Evolutionary conservation across 1,140 invertebrate species (phyloP), one percentile per base, ranked within the genome.

Genomic region (Olivierus martensii): DNA sequence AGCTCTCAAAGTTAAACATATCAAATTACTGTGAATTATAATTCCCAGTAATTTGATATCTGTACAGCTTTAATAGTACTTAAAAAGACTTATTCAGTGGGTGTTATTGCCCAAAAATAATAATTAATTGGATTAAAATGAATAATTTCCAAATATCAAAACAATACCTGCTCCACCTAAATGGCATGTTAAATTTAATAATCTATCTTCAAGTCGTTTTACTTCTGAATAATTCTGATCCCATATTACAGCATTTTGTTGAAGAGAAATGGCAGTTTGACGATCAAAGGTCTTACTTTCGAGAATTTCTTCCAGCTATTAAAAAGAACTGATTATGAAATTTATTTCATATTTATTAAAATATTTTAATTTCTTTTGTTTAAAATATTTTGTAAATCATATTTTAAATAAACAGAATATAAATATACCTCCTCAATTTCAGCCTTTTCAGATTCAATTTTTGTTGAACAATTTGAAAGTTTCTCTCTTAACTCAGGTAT

Each of bases 211-310:
- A 11, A 72, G 41, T 39, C 62, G 61, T 15, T 69, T 66, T 7
- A 77, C 65, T 59, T 84, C 81, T 39, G 74, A 70, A 0, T 75
- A 67, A 48, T 71, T 74, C 54, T 77, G 75, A 65, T 84, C 82
- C 49, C 83, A 71, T 3, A 82, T 22, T 10, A 36, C 35, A 6
- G 59, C 22, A 36, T 61, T 53, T 7, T 51, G 56, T 10, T 49
- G 17, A 15, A 57, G 15, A 21, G 3, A 28, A 9, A 43, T 22
- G 5, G 43, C 56, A 35, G 48, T 57, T 21, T 53, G 38, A 14
- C n/a, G 14, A 47, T 57, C 51, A 36, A 46, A 42, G 2, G 3
- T 15, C 6, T 45, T 17, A 43, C 41, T 38, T 50, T 57, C 56
- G 5, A 57, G 34, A 9, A 35, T 43, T 48, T 57, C 52, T 45